Evolutionary conservation across 92 coral and sea anemone species (phyloP), one percentile per base, ranked within the genome.

Genomic region (Bergia sp.): DNA sequence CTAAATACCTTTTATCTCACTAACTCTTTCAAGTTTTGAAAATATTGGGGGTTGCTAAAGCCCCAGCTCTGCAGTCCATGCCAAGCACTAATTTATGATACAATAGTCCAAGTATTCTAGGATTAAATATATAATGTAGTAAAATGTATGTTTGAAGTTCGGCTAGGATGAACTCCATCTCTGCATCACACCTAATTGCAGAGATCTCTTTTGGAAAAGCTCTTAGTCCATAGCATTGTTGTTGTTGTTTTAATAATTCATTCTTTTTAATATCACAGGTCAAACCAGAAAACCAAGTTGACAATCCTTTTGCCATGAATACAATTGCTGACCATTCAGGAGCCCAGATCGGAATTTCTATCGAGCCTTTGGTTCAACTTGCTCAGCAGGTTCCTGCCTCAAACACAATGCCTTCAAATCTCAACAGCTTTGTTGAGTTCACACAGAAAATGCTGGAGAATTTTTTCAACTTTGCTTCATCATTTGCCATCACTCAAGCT

Each of bases 361-460:
- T 97, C 16, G 99, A 97, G 94, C 96, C 99, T 23, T 85, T 94
- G 58, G 85, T 66, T 53, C 97, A 95, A 77, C 87, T 97, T 5
- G 96, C 96, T 3, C 99, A 97, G 69, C 98, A 93, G 79, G 96
- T 96, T 37, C 98, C 99, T 36, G 96, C 92, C 0, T 69, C 94
- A 45, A 92, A 91, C 69, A 77, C 98, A 1, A 89, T 92, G 0
- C 98, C 99, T 10, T 95, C 99, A 12, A 95, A 76, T n/a, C 90
- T 96, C 79, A 94, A 97, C 93, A 79, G 97, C 74, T 92, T 92
- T 87, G 98, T 97, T 18, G 94, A 95, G 74, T 95, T 92, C 93
- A 97, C 98, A 6, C 98, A 93, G 83, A 97, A 96, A 85, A 97
- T 97, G 99, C 87, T 97, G 77, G 94, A 97, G 87, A 94, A 93